phyloP scores from a whole-genome alignment of 1,140 invertebrate species.

The Xylocopa sonorina region DNA sequence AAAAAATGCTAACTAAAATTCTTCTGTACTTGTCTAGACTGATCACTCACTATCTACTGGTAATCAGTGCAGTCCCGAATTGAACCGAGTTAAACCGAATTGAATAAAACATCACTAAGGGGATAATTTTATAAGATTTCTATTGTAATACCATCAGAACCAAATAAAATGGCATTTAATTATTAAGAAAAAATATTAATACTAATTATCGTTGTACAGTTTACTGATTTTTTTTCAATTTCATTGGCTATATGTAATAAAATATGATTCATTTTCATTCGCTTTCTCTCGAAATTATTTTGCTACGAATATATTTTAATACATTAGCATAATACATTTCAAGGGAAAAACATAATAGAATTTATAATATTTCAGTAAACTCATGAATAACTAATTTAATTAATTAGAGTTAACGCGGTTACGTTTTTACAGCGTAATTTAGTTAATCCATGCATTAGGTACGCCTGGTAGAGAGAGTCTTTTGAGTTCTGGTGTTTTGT shows the following conservation, averaged over 20 bases:
- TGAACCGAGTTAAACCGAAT: conserved; percentile 35
- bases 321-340: not conserved
- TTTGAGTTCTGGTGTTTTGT: too few species aligned
- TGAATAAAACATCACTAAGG: not conserved
- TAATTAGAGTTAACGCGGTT: not conserved
- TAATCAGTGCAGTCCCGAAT: conserved; percentile 19
- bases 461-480: too few species aligned
- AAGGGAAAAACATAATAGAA: not conserved
- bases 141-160: not conserved
- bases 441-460: too few species aligned
- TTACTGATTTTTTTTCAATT: not conserved
- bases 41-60: conserved; percentile 33
- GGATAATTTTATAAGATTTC: not conserved
- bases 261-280: not conserved
- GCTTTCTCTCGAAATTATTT: not conserved
- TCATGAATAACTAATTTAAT: not conserved
- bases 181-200: not conserved
- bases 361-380: not conserved
- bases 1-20: not conserved
- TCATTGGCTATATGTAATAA: not conserved
- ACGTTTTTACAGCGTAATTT: not conserved
- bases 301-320: not conserved
- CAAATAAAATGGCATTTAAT: not conserved
- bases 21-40: not conserved
- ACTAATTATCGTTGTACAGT: not conserved